phyloP scores from a whole-genome alignment of 2,888 invertebrate species.

The Pollenia amentaria region DNA sequence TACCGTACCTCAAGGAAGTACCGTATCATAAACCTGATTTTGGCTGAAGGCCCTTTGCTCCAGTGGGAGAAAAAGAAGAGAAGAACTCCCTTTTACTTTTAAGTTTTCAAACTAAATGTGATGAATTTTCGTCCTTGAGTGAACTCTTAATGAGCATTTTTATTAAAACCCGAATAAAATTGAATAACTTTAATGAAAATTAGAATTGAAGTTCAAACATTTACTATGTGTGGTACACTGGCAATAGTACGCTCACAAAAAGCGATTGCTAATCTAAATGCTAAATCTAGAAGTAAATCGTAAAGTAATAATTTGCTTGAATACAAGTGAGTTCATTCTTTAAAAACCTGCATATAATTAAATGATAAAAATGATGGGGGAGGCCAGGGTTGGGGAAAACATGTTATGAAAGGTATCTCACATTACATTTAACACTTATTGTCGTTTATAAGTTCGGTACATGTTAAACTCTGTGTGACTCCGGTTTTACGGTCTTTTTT shows the following conservation, averaged over 20 bases:
- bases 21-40: too few species aligned
- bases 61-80: too few species aligned
- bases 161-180: too few species aligned
- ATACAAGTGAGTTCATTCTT: conserved; percentile 48
- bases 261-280: background rate
- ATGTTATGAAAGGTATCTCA: conserved; percentile 67
- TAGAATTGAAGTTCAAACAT: too few species aligned
- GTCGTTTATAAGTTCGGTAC: conserved; percentile 52
- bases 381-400: background rate
- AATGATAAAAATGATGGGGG: conserved; percentile 45
- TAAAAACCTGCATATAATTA: conserved; percentile 58
- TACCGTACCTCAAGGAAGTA: too few species aligned
- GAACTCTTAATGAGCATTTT: too few species aligned
- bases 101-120: too few species aligned
- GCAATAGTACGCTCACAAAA: conserved; percentile 13
- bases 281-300: background rate
- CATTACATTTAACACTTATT: conserved; percentile 73
- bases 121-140: too few species aligned
- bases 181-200: too few species aligned
- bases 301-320: background rate
- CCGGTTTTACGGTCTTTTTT: conserved; percentile 32
- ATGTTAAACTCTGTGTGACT: conserved; percentile 22
- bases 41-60: too few species aligned
- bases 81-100: too few species aligned
- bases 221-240: background rate